These are phyloP conservation scores for Phaonia tiefii DNA, from an alignment of 2,888 invertebrate genomes.

Conservation along the genomic window DNA sequence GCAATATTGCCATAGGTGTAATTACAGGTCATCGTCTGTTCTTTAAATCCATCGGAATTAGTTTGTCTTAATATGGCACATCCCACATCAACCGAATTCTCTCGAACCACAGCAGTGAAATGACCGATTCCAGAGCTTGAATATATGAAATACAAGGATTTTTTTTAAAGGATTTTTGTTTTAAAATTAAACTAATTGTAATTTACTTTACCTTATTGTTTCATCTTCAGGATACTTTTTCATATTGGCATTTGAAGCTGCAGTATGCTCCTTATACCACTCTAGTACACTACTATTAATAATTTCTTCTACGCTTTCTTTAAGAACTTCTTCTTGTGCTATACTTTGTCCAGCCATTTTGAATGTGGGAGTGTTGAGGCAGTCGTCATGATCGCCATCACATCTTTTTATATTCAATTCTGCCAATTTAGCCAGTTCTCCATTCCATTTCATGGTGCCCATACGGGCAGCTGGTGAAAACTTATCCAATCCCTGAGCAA, in stretches of 20 bases:
- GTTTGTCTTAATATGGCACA: conserved; percentile 71
- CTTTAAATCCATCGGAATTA: background rate
- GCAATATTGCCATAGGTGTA: conserved; percentile 69
- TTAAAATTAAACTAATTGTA: too few relatives aligned
- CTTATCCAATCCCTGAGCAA: conserved; percentile 37
- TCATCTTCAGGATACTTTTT: background rate
- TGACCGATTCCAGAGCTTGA: conserved; percentile 6
- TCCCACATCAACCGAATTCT: conserved; percentile 72
- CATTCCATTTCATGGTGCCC: conserved; percentile 74
- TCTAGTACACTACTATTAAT: conserved; percentile 55
- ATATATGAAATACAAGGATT: too few relatives aligned
- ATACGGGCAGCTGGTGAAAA: conserved; percentile 70
- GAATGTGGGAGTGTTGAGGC: conserved; percentile 72
- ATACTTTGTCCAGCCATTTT: conserved; percentile 73
- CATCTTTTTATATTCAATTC: conserved; percentile 72
- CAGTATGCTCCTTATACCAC: conserved; percentile 72
- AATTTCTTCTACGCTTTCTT: too few relatives aligned
- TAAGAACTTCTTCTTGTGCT: too few relatives aligned
- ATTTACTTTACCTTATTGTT: too few relatives aligned
- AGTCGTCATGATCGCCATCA: conserved; percentile 70
- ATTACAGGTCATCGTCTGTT: conserved; percentile 46
- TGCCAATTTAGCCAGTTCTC: conserved; percentile 73
- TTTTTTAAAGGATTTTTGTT: too few relatives aligned
- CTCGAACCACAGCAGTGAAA: conserved; percentile 70
- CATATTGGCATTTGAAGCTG: background rate